Evolutionary conservation across 2,888 invertebrate species (phyloP).

Genomic region (Cryptocheilus praepositus): DNA sequence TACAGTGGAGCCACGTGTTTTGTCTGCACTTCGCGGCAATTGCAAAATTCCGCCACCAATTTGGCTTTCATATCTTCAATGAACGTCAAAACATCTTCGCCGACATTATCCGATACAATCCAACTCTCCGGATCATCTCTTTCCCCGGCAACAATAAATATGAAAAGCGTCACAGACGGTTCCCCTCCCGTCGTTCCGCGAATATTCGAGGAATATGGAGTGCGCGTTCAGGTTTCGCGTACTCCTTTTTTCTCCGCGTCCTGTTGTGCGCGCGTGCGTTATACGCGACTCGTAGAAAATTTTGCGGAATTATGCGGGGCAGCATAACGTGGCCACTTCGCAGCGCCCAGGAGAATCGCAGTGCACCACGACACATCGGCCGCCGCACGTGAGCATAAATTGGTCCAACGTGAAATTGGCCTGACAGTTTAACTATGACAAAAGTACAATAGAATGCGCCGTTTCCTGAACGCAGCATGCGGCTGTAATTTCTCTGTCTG

Average conservation of each 20-base stretch:
- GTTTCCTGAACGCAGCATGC: slow-evolving; percentile 72
- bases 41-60: too few relatives aligned
- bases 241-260: slow-evolving; percentile 30
- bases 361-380: slow-evolving; percentile 33
- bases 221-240: not conserved
- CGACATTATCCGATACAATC: too few relatives aligned
- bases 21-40: too few relatives aligned
- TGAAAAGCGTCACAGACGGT: too few relatives aligned
- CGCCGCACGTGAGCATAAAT: slow-evolving; percentile 57
- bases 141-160: too few relatives aligned
- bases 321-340: slow-evolving; percentile 46
- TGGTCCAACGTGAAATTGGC: slow-evolving; percentile 66
- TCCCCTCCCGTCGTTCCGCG: too few relatives aligned
- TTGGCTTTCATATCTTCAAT: too few relatives aligned
- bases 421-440: slow-evolving; percentile 74
- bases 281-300: slow-evolving; percentile 25
- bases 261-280: slow-evolving; percentile 22
- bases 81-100: too few relatives aligned
- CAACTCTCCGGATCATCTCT: too few relatives aligned
- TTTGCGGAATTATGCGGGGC: slow-evolving; percentile 48
- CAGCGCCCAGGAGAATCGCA: slow-evolving; percentile 31
- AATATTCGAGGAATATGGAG: not conserved
- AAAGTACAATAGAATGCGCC: slow-evolving; percentile 73
- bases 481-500: slow-evolving; percentile 63
- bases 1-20: too few relatives aligned